Base-by-base conservation (phyloP, 2,113 vertebrate genomes). In the Pachycephala philippinensis region DNA sequence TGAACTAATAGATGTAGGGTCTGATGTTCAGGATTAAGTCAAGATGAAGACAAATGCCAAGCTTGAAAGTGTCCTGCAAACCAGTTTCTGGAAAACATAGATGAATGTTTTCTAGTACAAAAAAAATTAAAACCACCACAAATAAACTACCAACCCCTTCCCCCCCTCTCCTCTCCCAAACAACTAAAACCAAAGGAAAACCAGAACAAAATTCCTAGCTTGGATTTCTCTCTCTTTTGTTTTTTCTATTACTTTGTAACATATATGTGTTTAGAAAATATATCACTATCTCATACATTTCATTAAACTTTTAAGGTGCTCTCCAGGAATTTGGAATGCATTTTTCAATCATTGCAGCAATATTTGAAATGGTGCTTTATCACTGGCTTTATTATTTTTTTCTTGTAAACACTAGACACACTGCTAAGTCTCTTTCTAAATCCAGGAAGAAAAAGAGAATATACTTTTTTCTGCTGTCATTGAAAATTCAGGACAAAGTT, bases 401-500 rank as follows among this genome's bases (percentile, higher is more conserved):
- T 70, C 11, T 71, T 71, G 5, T 56, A 89, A 70, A 56, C 6
- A 8, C 8, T 68, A 50, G 24, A 39, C n/a, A 76, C 11, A 19
- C 15, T 53, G 7, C 16, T 83, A 89, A 78, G 84, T 13, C 35
- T 70, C 12, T 64, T 76, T 64, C 31, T 63, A 65, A 86, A 65
- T 24, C 27, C 7, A 7, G 11, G 16, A 71, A 18, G 30, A 50
- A 11, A 71, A 61, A 57, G 49, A 37, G 7, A 71, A 76, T 57
- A 50, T 14, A 37, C 1, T 11, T 49, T 82, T 88, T 75, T 82
- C 37, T 56, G 13, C 53, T 89, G 85, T 68, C 83, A 79, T 82
- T 54, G 72, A 93, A 95, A 96, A 92, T 87, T 84, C 42, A 66
- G 61, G 85, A 92, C 76, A 92, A 71, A 89, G 42, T 61, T 89